Conservation (phyloP, 2,888 invertebrate species). For the Drosophila gaucha region DNA sequence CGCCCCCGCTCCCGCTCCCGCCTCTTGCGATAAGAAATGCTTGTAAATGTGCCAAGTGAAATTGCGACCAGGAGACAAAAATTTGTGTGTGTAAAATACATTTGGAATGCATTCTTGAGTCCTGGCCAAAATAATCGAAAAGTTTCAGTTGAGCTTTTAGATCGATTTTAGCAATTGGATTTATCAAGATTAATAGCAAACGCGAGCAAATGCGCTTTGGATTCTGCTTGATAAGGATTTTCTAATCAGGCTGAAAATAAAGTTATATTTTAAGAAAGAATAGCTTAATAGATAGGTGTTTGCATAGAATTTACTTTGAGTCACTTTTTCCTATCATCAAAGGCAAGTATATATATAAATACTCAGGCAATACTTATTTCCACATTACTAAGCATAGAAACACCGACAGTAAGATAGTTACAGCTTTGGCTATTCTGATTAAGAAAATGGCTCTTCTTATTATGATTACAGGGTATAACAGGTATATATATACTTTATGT, state of each 20-base stretch:
- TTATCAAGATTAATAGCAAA: slow-evolving; percentile 18
- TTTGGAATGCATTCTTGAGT: slow-evolving; percentile 68
- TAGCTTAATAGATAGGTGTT: too few relatives aligned
- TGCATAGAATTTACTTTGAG: too few relatives aligned
- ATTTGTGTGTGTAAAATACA: slow-evolving; percentile 61
- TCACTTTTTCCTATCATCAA: too few relatives aligned
- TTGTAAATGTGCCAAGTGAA: slow-evolving; percentile 68
- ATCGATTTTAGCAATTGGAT: slow-evolving; percentile 60
- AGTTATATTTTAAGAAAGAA: too few relatives aligned
- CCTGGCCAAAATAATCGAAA: slow-evolving; percentile 52
- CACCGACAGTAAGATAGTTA: too few relatives aligned
- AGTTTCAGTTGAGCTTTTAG: slow-evolving; percentile 24
- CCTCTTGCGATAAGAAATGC: slow-evolving; percentile 28
- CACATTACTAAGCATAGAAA: too few relatives aligned
- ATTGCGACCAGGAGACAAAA: slow-evolving; percentile 65
- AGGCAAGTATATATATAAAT: too few relatives aligned
- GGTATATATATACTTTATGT: not conserved
- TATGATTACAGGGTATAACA: too few relatives aligned
- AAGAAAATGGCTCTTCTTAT: too few relatives aligned
- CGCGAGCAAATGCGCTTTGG: not conserved
- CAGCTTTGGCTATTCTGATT: too few relatives aligned
- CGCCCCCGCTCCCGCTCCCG: not conserved
- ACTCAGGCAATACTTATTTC: too few relatives aligned
- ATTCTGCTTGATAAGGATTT: not conserved
- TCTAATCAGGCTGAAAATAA: too few relatives aligned